A percentile compares a stretch with the other conserved stretches of the same genome.
Evolutionary conservation across 1,140 invertebrate species (phyloP).

Genomic region (Eupristina koningsbergeri): DNA sequence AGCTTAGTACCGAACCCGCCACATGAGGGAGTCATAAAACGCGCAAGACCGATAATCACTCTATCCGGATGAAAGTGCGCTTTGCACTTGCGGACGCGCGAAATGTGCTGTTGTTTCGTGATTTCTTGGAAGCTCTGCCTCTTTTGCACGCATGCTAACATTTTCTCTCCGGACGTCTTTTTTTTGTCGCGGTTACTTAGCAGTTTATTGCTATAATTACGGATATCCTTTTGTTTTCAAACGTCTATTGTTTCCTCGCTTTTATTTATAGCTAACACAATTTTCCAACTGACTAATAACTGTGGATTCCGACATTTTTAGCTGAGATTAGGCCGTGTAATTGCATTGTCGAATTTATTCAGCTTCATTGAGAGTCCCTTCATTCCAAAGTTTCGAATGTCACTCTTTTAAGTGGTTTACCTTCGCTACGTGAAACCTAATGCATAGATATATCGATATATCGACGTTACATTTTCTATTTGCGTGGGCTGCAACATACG

Average conservation of each 20-base stretch:
- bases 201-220: not conserved
- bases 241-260: too few relatives aligned
- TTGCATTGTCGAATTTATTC: not conserved
- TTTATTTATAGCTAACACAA: not conserved
- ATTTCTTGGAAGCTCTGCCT: not conserved
- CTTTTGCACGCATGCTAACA: not conserved
- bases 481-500: not conserved
- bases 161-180: too few relatives aligned
- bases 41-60: slow-evolving; percentile 31
- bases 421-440: not conserved
- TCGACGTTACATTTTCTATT: not conserved
- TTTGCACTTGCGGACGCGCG: slow-evolving; percentile 27
- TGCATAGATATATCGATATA: not conserved
- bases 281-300: not conserved
- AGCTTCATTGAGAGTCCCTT: not conserved
- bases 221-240: not conserved
- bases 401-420: not conserved
- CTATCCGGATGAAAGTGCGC: slow-evolving; percentile 18
- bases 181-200: not conserved
- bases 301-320: too few relatives aligned
- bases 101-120: slow-evolving; percentile 27
- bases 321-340: not conserved
- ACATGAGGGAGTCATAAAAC: slow-evolving; percentile 2
- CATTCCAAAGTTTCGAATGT: not conserved
- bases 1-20: not conserved